Percentiles rank a stretch among this genome's conserved stretches.
phyloP scores from a whole-genome alignment of 2,888 invertebrate species.

The Cylindroiulus punctatus region DNA sequence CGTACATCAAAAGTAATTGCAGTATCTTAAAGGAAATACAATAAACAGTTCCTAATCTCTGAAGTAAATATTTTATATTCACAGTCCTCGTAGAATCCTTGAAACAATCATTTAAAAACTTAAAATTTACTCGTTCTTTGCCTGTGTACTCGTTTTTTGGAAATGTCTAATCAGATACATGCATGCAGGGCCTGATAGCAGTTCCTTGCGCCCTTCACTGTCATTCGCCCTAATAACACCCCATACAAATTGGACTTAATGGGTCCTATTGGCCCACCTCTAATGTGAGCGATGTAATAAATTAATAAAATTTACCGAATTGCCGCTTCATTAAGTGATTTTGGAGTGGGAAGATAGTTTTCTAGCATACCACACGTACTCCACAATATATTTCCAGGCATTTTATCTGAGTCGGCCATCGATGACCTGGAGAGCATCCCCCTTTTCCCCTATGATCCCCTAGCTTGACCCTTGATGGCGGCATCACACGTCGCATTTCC shows the following conservation, averaged over 20 bases:
- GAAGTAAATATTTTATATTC: no score
- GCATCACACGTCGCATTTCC: background rate
- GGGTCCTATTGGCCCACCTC: background rate
- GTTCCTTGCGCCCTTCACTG: no score
- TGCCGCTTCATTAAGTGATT: background rate
- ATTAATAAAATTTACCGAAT: background rate
- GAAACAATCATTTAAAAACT: background rate
- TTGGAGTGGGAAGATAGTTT: background rate
- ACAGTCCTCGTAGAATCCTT: no score
- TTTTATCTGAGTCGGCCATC: constrained; percentile 43
- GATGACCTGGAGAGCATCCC: background rate
- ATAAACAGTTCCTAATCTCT: no score
- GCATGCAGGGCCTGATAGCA: background rate
- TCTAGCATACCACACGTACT: background rate
- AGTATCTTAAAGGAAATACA: no score
- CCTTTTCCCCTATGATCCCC: background rate
- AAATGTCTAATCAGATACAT: background rate
- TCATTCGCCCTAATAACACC: background rate
- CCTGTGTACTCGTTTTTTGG: background rate
- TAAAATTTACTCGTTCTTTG: background rate
- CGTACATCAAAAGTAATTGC: no score
- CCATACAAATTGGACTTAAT: background rate
- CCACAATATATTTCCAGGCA: background rate
- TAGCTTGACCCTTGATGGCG: constrained; percentile 20
- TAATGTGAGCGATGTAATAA: background rate